These are phyloP conservation scores for Hemiscyllium ocellatum DNA, from an alignment of 2,113 vertebrate species.

Conservation along the genomic window DNA sequence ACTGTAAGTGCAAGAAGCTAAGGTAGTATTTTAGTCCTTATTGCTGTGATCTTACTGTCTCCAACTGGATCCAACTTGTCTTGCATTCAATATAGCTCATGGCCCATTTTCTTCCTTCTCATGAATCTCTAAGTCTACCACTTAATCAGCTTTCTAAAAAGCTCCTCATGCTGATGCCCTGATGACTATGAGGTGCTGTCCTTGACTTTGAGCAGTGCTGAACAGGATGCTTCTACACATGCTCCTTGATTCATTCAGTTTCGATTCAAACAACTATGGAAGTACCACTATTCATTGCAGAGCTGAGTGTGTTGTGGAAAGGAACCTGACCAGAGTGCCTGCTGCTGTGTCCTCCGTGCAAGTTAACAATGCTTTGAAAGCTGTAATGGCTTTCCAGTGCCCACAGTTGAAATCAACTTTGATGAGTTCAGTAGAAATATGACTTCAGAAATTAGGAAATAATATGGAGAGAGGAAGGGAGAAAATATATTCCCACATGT, in stretches of 20 bases:
- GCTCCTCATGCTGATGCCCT: background rate
- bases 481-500: background rate
- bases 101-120: background rate
- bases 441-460: background rate
- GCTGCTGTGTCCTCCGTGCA: background rate
- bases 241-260: background rate
- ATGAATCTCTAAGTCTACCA: background rate
- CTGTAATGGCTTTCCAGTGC: background rate
- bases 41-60: background rate
- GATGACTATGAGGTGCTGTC: background rate
- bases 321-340: background rate
- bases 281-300: background rate
- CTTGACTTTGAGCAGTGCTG: background rate
- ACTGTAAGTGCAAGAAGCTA: background rate
- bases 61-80: background rate
- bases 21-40: background rate
- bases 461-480: background rate
- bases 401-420: background rate
- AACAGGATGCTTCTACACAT: background rate
- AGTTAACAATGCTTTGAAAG: background rate
- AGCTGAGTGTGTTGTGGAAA: background rate
- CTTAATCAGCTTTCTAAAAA: background rate
- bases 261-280: background rate
- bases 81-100: background rate
- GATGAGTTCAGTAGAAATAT: background rate